Base-by-base conservation (phyloP, 2,888 invertebrate species). In the Aleiodes testaceus region DNA sequence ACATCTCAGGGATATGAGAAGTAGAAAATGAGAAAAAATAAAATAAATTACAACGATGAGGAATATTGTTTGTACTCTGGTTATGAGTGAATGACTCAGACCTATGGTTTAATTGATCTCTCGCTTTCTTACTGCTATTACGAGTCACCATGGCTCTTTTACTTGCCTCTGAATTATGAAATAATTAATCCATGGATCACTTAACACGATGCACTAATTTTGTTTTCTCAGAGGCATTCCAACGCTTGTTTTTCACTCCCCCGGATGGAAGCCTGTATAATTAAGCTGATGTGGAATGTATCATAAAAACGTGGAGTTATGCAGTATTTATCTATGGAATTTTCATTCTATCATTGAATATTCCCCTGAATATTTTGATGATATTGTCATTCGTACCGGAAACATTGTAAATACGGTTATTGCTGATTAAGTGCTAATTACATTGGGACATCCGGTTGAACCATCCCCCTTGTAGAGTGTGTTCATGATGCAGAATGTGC, bases 381-480 rank as follows among this genome's bases (percentile, higher is more conserved):
- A n/a, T 30, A 44, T 9, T 44, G n/a, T 44, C 30, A 12, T 30
- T 18, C 45, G 6, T 52, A 36, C 75, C 71, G 75, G 75, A 76
- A 82, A 79, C 78, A 79, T 79, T 79, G 80, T 79, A 79, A 82
- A 82, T 80, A 82, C 80, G 77, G 79, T 82, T 82, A 82, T 78
- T 77, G 79, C 79, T 84, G 81, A 84, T 81, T 18, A 82, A 84
- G 80, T 78, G 77, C 77, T 82, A 80, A 83, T 83, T 82, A 83
- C 79, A 78, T 79, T 55, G 77, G 77, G 72, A 77, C 77, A 75
- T 75, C 77, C 79, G 70, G 72, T 69, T 73, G 73, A 63, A 61
- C 55, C 69, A 74, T 69, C 52, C 59, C 42, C 36, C 3, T 14
- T 20, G 42, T 6, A 9, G 7, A 36, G 36, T 36, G 36, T 36